These are phyloP conservation scores for Drosophila infuscata DNA, from an alignment of 2,888 invertebrate genomes.

Conservation along the genomic window DNA sequence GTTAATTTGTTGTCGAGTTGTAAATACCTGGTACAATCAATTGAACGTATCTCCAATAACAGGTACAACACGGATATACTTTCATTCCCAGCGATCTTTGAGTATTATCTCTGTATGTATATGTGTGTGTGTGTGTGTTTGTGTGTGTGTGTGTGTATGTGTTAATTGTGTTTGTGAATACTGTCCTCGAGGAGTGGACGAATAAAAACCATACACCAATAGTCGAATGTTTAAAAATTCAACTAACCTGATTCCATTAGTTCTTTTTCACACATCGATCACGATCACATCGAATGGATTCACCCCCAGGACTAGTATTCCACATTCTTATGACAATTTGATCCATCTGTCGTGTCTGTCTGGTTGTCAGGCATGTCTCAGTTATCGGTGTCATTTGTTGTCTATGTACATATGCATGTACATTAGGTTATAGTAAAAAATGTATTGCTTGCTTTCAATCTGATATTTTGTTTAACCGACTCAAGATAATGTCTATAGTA, in stretches of 20 bases:
- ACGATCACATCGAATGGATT: slow-evolving; percentile 3
- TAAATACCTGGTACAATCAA: slow-evolving; percentile 63
- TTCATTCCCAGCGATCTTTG: slow-evolving; percentile 48
- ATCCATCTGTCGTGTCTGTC: slow-evolving; percentile 9
- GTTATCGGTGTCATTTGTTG: not conserved
- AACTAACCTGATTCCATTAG: slow-evolving; percentile 51
- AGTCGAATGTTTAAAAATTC: slow-evolving; percentile 38
- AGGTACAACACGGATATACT: slow-evolving; percentile 47
- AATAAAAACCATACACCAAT: slow-evolving; percentile 34
- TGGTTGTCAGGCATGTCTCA: slow-evolving; percentile 2
- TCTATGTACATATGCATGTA: not conserved
- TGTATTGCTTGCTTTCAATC: not conserved
- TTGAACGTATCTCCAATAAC: slow-evolving; percentile 61
- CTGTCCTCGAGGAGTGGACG: slow-evolving; percentile 10
- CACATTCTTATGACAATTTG: slow-evolving; percentile 2
- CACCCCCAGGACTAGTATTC: slow-evolving; percentile 18
- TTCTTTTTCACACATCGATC: slow-evolving; percentile 21
- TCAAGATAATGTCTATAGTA: not conserved
- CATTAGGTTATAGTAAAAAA: not conserved
- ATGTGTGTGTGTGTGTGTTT: slow-evolving; percentile 7
- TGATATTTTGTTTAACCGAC: not conserved
- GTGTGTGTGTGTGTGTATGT: slow-evolving; percentile 6
- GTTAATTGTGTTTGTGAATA: slow-evolving; percentile 14
- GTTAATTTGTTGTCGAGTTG: slow-evolving; percentile 47
- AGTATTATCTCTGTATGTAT: slow-evolving; percentile 17